Percentiles rank a stretch among this genome's conserved stretches.
Evolutionary conservation across 2,113 vertebrate genomes (phyloP).

Genomic region (Trichechus manatus): DNA sequence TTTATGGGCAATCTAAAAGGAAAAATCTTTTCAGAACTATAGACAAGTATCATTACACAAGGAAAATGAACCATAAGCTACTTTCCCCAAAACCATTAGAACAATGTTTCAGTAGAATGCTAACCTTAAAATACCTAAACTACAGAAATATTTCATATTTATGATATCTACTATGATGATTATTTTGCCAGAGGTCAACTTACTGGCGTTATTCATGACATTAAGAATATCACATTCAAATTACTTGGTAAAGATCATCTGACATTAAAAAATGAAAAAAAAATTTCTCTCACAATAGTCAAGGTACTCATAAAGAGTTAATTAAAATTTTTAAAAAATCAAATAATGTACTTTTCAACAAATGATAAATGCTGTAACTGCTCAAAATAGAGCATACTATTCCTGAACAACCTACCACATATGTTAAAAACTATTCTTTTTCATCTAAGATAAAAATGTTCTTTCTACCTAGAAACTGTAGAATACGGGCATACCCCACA

Average conservation of each 20-base stretch:
- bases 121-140: background rate
- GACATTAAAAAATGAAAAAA: constrained; percentile 12
- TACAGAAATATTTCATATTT: background rate
- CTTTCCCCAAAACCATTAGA: background rate
- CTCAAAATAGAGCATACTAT: constrained; percentile 4
- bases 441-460: background rate
- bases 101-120: background rate
- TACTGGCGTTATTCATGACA: background rate
- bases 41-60: background rate
- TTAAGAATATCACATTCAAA: background rate
- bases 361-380: background rate
- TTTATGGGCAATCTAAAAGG: background rate
- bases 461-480: background rate
- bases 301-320: background rate
- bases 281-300: constrained; percentile 13
- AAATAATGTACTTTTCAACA: background rate
- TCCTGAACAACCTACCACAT: background rate
- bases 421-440: background rate
- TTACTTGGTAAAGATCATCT: background rate
- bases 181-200: background rate
- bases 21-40: constrained; percentile 13
- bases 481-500: background rate
- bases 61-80: background rate
- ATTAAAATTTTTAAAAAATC: constrained; percentile 34
- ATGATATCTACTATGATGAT: background rate